Base-by-base conservation (phyloP, 2,888 invertebrate genomes). In the Papilio demoleus region DNA sequence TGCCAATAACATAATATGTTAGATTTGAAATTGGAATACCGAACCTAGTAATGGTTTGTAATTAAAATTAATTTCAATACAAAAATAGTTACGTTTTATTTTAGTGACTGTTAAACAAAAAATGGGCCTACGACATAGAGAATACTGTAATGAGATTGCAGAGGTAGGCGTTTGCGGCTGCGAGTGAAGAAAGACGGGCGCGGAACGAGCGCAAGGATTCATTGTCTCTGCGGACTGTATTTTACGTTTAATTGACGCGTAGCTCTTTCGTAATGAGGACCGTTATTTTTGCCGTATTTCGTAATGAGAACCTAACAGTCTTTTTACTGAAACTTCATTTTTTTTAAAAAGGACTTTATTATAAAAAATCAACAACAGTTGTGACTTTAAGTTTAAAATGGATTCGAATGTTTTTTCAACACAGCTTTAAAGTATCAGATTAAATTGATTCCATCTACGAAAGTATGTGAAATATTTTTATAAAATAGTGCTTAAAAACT, bases 161-260 rank as follows among this genome's bases (percentile, higher is more conserved):
- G 59, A 38, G 66, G 59, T 60, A 59, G 66, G 66, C 60, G 47
- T 14, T 60, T 66, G 66, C 38, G 66, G 60, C 60, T 24, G 24
- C 36, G 47, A 59, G 59, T 59, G 47, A 38, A 66, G 59, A 66
- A 59, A 66, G 60, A 50, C 59, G 47, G 36, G 24, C 47, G 36
- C 38, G 47, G 66, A 65, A 47, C 66, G 66, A 60, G 66, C 66
- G 65, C 60, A 66, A 66, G 66, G 66, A 66, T 66, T 66, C 66
- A 60, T 66, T 82, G 84, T 86, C 86, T 85, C 86, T 81, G 76
- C 82, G 84, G 88, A 86, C 90, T 85, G 89, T 92, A 91, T 90
- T 91, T 91, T 88, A 90, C 85, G 87, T 88, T 90, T 91, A 91
- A 91, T 90, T 91, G 91, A 90, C 88, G 88, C 90, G 82, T 88